Percentiles rank a stretch among this genome's conserved stretches.
These are phyloP conservation scores for Eupithecia centaureata DNA, from an alignment of 2,888 invertebrate species.

Conservation along the genomic window DNA sequence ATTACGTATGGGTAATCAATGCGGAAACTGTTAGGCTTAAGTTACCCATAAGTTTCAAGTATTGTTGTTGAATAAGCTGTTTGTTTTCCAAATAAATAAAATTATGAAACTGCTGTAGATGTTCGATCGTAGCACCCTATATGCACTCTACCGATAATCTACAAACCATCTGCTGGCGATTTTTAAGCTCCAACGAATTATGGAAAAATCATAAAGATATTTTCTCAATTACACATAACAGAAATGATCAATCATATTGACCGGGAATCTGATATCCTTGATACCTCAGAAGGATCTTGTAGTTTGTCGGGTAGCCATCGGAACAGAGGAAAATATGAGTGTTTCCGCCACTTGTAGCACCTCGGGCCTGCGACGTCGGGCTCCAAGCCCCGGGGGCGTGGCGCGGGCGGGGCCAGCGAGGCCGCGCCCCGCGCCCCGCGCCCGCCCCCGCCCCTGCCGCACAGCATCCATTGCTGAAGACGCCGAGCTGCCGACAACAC, in stretches of 20 bases:
- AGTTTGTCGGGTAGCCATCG: not conserved
- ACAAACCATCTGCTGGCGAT: not conserved
- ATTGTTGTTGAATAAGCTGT: too few species aligned
- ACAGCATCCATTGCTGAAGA: slow-evolving; percentile 15
- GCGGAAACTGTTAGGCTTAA: too few species aligned
- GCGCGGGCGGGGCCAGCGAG: slow-evolving; percentile 54
- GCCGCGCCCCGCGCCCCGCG: slow-evolving; percentile 54
- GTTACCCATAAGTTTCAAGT: too few species aligned
- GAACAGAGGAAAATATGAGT: not conserved
- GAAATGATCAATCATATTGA: too few species aligned
- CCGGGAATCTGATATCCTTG: not conserved
- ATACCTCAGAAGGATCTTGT: not conserved
- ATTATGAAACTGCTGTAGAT: not conserved
- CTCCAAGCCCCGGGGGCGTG: slow-evolving; percentile 36
- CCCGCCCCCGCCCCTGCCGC: slow-evolving; percentile 42
- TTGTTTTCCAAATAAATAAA: not conserved
- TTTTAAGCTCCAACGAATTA: too few species aligned
- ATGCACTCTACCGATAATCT: slow-evolving; percentile 17
- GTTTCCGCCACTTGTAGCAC: slow-evolving; percentile 34
- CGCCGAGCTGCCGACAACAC: slow-evolving; percentile 11
- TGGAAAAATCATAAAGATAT: not conserved
- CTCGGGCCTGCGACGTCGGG: slow-evolving; percentile 7
- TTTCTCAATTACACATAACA: too few species aligned
- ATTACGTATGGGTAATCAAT: too few species aligned
- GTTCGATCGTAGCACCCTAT: slow-evolving; percentile 16